Conservation (phyloP, 2,113 vertebrate species). For the Macquaria ambigua region DNA sequence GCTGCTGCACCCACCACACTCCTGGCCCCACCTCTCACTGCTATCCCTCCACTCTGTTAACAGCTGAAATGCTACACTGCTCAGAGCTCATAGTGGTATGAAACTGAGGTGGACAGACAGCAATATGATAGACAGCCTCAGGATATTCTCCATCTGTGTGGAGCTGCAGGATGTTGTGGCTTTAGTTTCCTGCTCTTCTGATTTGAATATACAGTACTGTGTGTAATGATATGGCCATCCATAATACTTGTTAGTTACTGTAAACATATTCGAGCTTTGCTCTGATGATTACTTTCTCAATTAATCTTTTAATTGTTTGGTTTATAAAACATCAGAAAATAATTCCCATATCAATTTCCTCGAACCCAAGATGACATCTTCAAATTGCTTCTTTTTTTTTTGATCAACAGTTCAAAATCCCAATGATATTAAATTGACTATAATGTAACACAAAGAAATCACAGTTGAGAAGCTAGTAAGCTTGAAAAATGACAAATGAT, state of each 20-base stretch:
- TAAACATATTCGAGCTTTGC: not conserved
- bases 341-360: not conserved
- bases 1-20: constrained; percentile 49
- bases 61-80: constrained; percentile 80
- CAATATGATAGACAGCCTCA: constrained; percentile 48
- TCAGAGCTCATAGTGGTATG: constrained; percentile 55
- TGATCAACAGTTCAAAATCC: not conserved
- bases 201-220: constrained; percentile 35
- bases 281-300: not conserved
- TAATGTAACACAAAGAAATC: not conserved
- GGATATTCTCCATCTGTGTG: constrained; percentile 45
- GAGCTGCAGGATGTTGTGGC: constrained; percentile 27
- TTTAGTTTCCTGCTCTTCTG: constrained; percentile 29
- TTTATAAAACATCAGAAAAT: not conserved
- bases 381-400: not conserved
- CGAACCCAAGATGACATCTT: not conserved
- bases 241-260: not conserved
- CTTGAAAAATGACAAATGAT: not conserved
- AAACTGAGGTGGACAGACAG: constrained; percentile 60
- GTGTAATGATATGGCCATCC: constrained; percentile 5
- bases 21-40: constrained; percentile 55
- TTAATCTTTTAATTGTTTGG: not conserved
- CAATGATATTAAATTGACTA: not conserved
- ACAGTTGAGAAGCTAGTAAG: not conserved
- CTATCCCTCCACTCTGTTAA: constrained; percentile 77